Evolutionary conservation across 2,888 invertebrate genomes (phyloP).

Genomic region (Synergus laeviventris): DNA sequence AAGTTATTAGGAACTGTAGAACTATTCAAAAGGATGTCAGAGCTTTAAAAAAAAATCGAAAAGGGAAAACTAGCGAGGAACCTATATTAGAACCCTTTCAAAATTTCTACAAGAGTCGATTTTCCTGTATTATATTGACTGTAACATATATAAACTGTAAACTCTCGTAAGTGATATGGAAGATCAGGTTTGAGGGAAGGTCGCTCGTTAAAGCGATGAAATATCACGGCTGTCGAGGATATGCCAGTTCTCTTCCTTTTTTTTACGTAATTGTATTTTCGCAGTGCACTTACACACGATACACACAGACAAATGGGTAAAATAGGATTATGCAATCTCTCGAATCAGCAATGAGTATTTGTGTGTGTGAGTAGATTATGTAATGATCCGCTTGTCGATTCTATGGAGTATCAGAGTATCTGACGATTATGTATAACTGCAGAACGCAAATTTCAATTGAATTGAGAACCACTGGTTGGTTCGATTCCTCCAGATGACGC

Average conservation of each 20-base stretch:
- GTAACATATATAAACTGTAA: no score
- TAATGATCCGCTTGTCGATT: neutral
- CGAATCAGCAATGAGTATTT: neutral
- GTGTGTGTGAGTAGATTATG: neutral
- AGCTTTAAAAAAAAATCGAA: no score
- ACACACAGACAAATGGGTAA: neutral
- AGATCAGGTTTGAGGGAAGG: no score
- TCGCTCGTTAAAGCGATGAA: neutral
- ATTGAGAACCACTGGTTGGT: neutral
- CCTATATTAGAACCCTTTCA: no score
- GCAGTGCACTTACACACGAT: neutral
- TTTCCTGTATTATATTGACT: no score
- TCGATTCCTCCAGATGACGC: no score
- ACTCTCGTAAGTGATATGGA: no score
- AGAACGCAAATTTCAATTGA: neutral
- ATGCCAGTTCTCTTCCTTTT: neutral
- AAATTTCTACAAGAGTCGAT: no score
- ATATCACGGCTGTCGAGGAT: neutral
- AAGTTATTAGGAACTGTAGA: no score
- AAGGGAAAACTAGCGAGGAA: no score
- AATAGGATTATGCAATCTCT: neutral
- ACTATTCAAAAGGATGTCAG: no score
- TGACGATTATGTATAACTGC: neutral
- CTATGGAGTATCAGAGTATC: neutral
- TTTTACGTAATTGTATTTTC: neutral